Conservation (phyloP, 1,140 invertebrate genomes). For the Drosophila kikkawai region DNA sequence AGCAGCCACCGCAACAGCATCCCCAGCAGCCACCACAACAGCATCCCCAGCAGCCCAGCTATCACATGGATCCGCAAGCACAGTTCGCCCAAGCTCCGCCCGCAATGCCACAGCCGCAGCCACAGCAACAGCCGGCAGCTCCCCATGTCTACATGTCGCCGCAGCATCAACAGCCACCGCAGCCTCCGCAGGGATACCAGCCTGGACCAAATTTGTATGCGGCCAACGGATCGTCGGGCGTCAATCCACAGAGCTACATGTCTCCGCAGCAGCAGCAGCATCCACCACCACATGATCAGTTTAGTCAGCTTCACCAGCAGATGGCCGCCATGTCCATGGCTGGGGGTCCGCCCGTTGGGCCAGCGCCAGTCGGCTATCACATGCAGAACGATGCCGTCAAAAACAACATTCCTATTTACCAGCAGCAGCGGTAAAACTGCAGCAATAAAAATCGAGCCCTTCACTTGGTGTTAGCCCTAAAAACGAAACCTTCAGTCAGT, state of each 20-base stretch:
- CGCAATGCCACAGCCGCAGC: slow-evolving; percentile 48
- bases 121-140: slow-evolving; percentile 47
- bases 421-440: slow-evolving; percentile 82
- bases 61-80: slow-evolving; percentile 54
- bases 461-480: slow-evolving; percentile 36
- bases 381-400: slow-evolving; percentile 78
- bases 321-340: slow-evolving; percentile 74
- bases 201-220: slow-evolving; percentile 59
- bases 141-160: slow-evolving; percentile 67
- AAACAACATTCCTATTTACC: slow-evolving; percentile 84
- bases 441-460: slow-evolving; percentile 8
- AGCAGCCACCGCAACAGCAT: slow-evolving; percentile 40
- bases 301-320: slow-evolving; percentile 79
- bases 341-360: slow-evolving; percentile 39
- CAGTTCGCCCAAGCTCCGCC: slow-evolving; percentile 56
- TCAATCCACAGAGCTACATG: slow-evolving; percentile 60
- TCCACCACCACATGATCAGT: slow-evolving; percentile 64
- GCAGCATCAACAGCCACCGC: slow-evolving; percentile 64
- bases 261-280: slow-evolving; percentile 37
- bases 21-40: slow-evolving; percentile 49
- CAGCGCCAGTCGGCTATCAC: slow-evolving; percentile 58
- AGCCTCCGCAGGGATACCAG: slow-evolving; percentile 51
- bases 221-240: slow-evolving; percentile 61
- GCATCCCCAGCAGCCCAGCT: slow-evolving; percentile 37
- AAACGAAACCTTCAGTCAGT: slow-evolving; percentile 16